These are phyloP conservation scores for Chloromyia formosa DNA, from an alignment of 2,888 invertebrate species.

Conservation along the genomic window DNA sequence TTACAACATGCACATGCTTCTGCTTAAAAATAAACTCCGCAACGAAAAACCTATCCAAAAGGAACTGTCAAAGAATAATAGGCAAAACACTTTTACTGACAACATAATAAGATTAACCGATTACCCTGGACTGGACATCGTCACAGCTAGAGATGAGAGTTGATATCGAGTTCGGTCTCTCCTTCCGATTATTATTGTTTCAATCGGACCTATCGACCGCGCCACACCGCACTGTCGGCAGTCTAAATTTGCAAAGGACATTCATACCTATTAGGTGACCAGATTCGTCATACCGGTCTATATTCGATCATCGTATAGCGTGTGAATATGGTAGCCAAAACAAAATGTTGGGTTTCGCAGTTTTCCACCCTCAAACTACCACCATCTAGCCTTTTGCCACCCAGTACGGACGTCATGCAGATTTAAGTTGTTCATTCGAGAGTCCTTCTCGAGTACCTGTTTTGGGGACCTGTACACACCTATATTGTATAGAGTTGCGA, in stretches of 20 bases:
- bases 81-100: conserved; percentile 1
- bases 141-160: neutral
- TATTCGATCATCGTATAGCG: neutral
- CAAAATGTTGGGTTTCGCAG: conserved; percentile 5
- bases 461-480: neutral
- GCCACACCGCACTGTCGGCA: neutral
- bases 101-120: conserved; percentile 10
- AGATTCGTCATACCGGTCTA: neutral
- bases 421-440: conserved; percentile 34
- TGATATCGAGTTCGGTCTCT: neutral
- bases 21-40: too few relatives aligned
- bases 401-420: conserved; percentile 25
- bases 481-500: too few relatives aligned
- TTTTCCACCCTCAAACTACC: neutral
- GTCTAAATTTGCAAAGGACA: neutral
- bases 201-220: neutral
- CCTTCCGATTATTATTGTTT: neutral
- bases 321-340: neutral
- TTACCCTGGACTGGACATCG: neutral
- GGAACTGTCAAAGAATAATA: too few relatives aligned
- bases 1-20: too few relatives aligned
- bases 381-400: neutral
- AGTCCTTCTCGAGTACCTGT: neutral
- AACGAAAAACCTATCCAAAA: too few relatives aligned
- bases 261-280: neutral